Base-by-base conservation (phyloP, 2,888 invertebrate species). In the Polymixis flavicincta region DNA sequence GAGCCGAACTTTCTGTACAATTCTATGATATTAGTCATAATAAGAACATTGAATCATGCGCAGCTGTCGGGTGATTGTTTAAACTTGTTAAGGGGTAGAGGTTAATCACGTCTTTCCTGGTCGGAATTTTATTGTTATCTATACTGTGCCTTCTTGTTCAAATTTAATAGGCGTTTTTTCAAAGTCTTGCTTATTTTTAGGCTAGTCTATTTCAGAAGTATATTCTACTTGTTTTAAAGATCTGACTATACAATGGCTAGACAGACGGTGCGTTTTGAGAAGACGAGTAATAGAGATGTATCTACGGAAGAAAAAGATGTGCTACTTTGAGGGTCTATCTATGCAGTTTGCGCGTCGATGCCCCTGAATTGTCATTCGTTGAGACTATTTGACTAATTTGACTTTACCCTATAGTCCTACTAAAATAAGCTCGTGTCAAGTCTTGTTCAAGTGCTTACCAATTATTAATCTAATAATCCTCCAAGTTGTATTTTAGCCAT, bases 41-140 rank as follows among this genome's bases (percentile, higher is more conserved):
- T 74, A 37, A n/a, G 37, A 59, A 63, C 63, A 75, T 71, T 71
- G 85, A 81, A 69, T 82, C 82, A 69, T 78, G 79, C 79, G 82
- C 85, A 85, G 84, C 79, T 85, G 85, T 80, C 77, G 59, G 69
- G 42, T 85, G 82, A 76, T 82, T 80, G 76, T 69, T 81, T 80
- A 68, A 85, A 82, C 71, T 85, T 65, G 76, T 83, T 83, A 79
- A 61, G 52, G 69, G 66, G 74, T 76, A 71, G 68, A 80, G 84
- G 85, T 84, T 74, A 85, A 85, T 85, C 22, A 68, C 8, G 60
- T 76, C 17, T 78, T 80, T 85, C 85, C 85, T 84, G 85, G 9
- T 32, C 59, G 1, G 9, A 71, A 78, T 80, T 57, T 28, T 61
- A 71, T 61, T 55, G 63, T 75, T n/a, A n/a, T n/a, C n/a, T n/a